phyloP scores from a whole-genome alignment of 2,888 invertebrate genomes.

The Leptogaster cylindrica region DNA sequence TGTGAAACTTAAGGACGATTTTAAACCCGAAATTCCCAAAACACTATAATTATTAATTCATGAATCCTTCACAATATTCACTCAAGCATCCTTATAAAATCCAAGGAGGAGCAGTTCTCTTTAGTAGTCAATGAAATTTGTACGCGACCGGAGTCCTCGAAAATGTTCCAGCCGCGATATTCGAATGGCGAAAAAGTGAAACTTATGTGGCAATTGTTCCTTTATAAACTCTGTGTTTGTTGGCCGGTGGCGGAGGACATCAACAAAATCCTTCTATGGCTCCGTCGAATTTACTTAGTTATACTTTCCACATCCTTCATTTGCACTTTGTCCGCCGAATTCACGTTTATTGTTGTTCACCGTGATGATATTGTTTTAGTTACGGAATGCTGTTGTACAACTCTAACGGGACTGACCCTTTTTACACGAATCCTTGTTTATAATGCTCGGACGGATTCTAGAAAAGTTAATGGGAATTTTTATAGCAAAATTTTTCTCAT shows the following conservation, averaged over 20 bases:
- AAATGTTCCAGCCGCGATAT: neutral
- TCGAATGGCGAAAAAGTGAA: neutral
- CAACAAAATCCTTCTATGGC: neutral
- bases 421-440: slow-evolving; percentile 30
- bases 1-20: too few species aligned
- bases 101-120: too few species aligned
- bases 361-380: slow-evolving; percentile 23
- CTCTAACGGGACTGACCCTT: slow-evolving; percentile 32
- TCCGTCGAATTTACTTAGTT: slow-evolving; percentile 8
- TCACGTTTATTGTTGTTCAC: slow-evolving; percentile 15
- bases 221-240: slow-evolving; percentile 2
- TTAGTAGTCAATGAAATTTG: too few species aligned
- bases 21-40: too few species aligned
- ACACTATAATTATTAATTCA: too few species aligned
- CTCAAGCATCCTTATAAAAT: too few species aligned
- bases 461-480: slow-evolving; percentile 22
- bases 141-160: too few species aligned
- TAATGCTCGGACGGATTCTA: slow-evolving; percentile 11
- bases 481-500: slow-evolving; percentile 20
- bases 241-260: slow-evolving; percentile 30
- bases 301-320: slow-evolving; percentile 10
- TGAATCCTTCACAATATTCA: too few species aligned
- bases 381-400: slow-evolving; percentile 41
- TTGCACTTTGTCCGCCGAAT: slow-evolving; percentile 36
- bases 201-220: neutral